These are phyloP conservation scores for Heterodera filipjevi DNA, from an alignment of 2,888 invertebrate species.

Conservation along the genomic window DNA sequence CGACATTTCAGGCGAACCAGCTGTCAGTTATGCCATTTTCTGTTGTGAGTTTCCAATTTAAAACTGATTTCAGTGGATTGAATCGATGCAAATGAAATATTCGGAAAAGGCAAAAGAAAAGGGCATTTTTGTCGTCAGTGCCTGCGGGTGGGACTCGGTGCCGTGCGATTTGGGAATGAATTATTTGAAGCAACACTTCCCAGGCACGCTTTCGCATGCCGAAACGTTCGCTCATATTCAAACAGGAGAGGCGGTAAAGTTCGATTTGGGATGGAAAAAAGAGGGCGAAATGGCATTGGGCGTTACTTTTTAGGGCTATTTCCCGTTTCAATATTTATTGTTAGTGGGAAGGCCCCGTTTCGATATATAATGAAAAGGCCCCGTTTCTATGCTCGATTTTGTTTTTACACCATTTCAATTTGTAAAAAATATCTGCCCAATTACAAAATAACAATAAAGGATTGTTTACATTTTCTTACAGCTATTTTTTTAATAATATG, in stretches of 20 bases:
- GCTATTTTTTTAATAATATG: too few species aligned
- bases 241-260: constrained; percentile 58
- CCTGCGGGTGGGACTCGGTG: constrained; percentile 91
- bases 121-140: constrained; percentile 82
- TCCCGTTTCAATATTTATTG: too few species aligned
- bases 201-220: constrained; percentile 69
- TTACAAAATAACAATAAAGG: too few species aligned
- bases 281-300: too few species aligned
- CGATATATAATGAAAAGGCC: too few species aligned
- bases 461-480: too few species aligned
- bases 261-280: too few species aligned
- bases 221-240: constrained; percentile 63
- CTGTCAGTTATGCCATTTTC: constrained; percentile 60
- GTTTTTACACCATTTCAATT: too few species aligned
- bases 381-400: too few species aligned
- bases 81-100: constrained; percentile 82
- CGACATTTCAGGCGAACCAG: constrained; percentile 89
- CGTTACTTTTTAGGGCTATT: too few species aligned
- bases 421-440: too few species aligned
- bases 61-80: constrained; percentile 73
- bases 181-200: constrained; percentile 79
- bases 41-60: constrained; percentile 1
- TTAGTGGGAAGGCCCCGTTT: too few species aligned
- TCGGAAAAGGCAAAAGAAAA: constrained; percentile 69
- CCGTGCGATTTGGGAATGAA: constrained; percentile 83